Conservation (phyloP, 2,888 invertebrate species). For the Miltochrista miniata region DNA sequence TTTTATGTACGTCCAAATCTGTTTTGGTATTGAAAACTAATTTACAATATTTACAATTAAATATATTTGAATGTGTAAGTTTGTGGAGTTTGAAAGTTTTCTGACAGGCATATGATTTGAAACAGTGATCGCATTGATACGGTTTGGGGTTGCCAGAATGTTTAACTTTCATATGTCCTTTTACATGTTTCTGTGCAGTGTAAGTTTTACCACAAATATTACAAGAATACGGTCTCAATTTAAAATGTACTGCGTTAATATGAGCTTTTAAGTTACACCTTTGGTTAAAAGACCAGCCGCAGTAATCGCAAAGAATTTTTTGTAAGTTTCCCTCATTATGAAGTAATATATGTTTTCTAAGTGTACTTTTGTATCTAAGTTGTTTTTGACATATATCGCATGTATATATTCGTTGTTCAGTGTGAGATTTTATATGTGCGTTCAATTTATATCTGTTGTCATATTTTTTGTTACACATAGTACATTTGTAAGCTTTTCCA, state of each 20-base stretch:
- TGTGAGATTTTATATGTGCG: constrained; percentile 10
- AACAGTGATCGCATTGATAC: constrained; percentile 18
- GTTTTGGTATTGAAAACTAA: constrained; percentile 7
- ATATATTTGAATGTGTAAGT: constrained; percentile 21
- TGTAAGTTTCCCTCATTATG: not conserved
- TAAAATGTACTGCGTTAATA: constrained; percentile 17
- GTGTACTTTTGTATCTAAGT: constrained; percentile 40
- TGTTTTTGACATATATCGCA: constrained; percentile 55
- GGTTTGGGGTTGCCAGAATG: not conserved
- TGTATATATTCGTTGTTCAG: constrained; percentile 35
- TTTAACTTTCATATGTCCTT: constrained; percentile 8
- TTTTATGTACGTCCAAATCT: not conserved
- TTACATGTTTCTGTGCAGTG: constrained; percentile 10
- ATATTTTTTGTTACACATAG: constrained; percentile 7
- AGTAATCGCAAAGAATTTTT: constrained; percentile 23
- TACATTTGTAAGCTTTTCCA: constrained; percentile 1
- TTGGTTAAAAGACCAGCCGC: constrained; percentile 22
- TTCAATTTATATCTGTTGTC: not conserved
- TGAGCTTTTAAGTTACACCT: constrained; percentile 18
- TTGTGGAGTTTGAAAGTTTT: constrained; percentile 14
- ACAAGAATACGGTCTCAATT: constrained; percentile 9
- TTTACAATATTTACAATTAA: constrained; percentile 15
- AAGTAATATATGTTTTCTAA: constrained; percentile 14
- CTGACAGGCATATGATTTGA: not conserved
- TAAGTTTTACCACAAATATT: constrained; percentile 13